Evolutionary conservation across 2,113 vertebrate genomes (phyloP).

Genomic region (Microcebus ravelobensis): DNA sequence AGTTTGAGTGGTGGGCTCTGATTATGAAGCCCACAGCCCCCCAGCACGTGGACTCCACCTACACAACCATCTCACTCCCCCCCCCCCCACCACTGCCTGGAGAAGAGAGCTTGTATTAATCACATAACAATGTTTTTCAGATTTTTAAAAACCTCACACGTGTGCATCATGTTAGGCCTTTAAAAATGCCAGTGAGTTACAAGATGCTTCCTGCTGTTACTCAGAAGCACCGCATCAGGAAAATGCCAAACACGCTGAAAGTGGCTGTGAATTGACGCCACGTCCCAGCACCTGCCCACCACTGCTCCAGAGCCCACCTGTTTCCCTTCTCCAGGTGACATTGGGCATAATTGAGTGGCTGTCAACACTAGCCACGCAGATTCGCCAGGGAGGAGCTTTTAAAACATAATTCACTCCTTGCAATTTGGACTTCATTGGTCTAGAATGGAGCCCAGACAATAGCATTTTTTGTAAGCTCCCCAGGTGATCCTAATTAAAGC

Average conservation of each 20-base stretch:
- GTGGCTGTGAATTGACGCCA: neutral
- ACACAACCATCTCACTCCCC: no score
- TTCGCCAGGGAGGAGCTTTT: neutral
- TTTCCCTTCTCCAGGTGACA: neutral
- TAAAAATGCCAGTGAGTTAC: conserved; percentile 20
- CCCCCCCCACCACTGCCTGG: neutral
- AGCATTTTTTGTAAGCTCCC: neutral
- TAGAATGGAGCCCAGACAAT: neutral
- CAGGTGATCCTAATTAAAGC: neutral
- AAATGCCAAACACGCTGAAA: neutral
- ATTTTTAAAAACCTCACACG: neutral
- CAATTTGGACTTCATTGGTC: neutral
- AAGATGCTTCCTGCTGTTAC: neutral
- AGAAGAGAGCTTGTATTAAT: conserved; percentile 18
- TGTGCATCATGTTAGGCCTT: conserved; percentile 40
- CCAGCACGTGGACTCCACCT: neutral
- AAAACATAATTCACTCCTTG: neutral
- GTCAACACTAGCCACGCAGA: neutral
- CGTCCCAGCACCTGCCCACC: neutral
- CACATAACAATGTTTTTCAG: neutral
- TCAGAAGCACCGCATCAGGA: neutral
- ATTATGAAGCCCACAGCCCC: neutral
- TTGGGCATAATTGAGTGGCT: neutral
- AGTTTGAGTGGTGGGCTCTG: neutral
- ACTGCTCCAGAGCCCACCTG: neutral